Percentiles rank a stretch among this genome's conserved stretches.
Evolutionary conservation across 2,113 vertebrate species (phyloP).

Genomic region (Calonectris borealis): DNA sequence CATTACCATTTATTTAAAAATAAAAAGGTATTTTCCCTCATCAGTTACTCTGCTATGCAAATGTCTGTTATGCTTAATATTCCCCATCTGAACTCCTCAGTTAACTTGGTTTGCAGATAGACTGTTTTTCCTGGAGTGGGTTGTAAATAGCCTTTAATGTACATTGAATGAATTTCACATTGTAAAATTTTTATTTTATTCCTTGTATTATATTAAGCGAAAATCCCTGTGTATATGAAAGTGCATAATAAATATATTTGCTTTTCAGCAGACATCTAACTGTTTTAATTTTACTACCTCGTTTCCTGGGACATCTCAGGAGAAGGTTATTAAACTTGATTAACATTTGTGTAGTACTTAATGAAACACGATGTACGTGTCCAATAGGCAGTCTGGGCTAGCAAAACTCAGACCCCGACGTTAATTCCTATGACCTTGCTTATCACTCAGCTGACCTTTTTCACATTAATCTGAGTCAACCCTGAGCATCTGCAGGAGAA

Average conservation of each 20-base stretch:
- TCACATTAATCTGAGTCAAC: not conserved
- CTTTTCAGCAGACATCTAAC: conserved; percentile 87
- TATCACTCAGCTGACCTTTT: not conserved
- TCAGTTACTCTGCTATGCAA: conserved; percentile 78
- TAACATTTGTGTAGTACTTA: not conserved
- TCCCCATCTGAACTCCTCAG: conserved; percentile 60
- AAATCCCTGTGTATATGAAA: conserved; percentile 97
- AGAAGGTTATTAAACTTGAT: conserved; percentile 8
- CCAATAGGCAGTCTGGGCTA: not conserved
- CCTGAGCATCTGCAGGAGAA: not conserved
- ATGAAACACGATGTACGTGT: not conserved
- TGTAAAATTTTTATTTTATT: conserved; percentile 92
- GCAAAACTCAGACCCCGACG: not conserved
- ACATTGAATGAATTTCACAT: conserved; percentile 93
- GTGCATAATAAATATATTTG: conserved; percentile 99
- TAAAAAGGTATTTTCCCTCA: conserved; percentile 43
- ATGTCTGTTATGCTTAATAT: conserved; percentile 74
- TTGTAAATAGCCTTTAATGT: conserved; percentile 96
- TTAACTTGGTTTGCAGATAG: conserved; percentile 77
- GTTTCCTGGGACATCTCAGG: not conserved
- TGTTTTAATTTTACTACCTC: conserved; percentile 54
- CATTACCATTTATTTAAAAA: conserved; percentile 29
- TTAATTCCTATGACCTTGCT: not conserved
- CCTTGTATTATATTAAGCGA: conserved; percentile 95
- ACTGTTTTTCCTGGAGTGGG: conserved; percentile 76